A percentile compares a stretch with the other conserved stretches of the same genome.
phyloP scores from a whole-genome alignment of 2,888 invertebrate genomes.

The Junonia oenone region DNA sequence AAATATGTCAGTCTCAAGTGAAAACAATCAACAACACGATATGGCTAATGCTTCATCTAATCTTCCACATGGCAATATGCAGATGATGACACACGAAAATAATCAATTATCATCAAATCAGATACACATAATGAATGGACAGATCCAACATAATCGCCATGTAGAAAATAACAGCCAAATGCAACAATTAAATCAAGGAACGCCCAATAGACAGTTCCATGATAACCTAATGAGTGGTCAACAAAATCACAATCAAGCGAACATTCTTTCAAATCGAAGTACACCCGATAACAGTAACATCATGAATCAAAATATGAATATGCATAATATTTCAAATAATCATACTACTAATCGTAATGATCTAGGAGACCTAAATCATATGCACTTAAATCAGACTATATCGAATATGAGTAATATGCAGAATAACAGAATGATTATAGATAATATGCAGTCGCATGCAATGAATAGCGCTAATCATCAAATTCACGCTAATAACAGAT shows the following conservation, averaged over 20 bases:
- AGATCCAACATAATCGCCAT: conserved; percentile 67
- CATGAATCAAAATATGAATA: conserved; percentile 65
- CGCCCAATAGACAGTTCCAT: conserved; percentile 56
- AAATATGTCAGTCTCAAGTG: conserved; percentile 52
- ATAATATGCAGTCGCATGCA: conserved; percentile 63
- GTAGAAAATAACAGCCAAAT: conserved; percentile 57
- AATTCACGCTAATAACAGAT: conserved; percentile 59
- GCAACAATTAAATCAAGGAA: conserved; percentile 55
- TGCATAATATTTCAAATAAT: conserved; percentile 57
- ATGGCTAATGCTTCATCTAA: conserved; percentile 48
- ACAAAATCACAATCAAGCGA: conserved; percentile 56
- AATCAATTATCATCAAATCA: conserved; percentile 59
- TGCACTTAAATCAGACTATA: conserved; percentile 68
- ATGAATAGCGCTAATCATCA: conserved; percentile 62
- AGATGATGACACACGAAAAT: conserved; percentile 61
- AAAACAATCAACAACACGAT: conserved; percentile 57
- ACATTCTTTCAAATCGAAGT: conserved; percentile 57
- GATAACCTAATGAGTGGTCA: conserved; percentile 57
- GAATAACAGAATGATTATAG: conserved; percentile 69
- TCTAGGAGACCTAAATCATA: conserved; percentile 61
- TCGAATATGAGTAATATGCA: conserved; percentile 61
- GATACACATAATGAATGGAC: conserved; percentile 73
- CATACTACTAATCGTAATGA: conserved; percentile 60
- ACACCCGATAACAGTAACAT: conserved; percentile 57
- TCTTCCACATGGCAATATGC: conserved; percentile 62